Conservation (phyloP, 2,888 invertebrate species). For the Euzetes globulus region DNA sequence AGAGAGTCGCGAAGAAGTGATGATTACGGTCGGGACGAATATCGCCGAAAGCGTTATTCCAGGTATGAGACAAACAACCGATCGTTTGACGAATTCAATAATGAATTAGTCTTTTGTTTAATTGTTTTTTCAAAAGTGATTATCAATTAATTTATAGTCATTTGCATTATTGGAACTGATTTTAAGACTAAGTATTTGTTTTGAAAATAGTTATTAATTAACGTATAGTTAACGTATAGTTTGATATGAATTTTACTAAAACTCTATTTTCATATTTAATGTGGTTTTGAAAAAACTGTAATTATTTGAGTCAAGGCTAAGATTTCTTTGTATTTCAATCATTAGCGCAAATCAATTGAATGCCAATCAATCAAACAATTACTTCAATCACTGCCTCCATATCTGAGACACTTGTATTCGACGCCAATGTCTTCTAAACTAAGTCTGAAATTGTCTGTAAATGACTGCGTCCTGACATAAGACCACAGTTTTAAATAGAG, state of each 20-base stretch:
- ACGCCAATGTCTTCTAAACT: not conserved
- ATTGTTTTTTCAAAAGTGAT: not conserved
- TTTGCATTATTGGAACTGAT: too few species aligned
- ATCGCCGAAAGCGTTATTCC: not conserved
- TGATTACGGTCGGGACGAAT: not conserved
- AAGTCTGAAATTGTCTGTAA: not conserved
- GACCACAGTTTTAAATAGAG: not conserved
- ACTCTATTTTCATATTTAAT: not conserved
- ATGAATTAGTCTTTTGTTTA: not conserved
- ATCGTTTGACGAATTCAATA: not conserved
- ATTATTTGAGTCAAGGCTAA: slow-evolving; percentile 2
- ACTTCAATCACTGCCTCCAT: slow-evolving; percentile 11
- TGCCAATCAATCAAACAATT: slow-evolving; percentile 1
- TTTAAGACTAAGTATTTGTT: too few species aligned
- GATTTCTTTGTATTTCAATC: slow-evolving; percentile 21
- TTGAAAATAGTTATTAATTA: too few species aligned
- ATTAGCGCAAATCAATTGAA: slow-evolving; percentile 22
- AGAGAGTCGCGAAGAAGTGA: slow-evolving; percentile 5
- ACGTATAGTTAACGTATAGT: not conserved
- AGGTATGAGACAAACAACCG: not conserved
- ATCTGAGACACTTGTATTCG: not conserved
- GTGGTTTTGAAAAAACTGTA: not conserved
- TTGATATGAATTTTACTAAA: not conserved
- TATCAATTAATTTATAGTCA: not conserved
- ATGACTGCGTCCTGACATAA: not conserved